phyloP scores from a whole-genome alignment of 2,888 invertebrate species.

The Caenorhabditis auriculariae region DNA sequence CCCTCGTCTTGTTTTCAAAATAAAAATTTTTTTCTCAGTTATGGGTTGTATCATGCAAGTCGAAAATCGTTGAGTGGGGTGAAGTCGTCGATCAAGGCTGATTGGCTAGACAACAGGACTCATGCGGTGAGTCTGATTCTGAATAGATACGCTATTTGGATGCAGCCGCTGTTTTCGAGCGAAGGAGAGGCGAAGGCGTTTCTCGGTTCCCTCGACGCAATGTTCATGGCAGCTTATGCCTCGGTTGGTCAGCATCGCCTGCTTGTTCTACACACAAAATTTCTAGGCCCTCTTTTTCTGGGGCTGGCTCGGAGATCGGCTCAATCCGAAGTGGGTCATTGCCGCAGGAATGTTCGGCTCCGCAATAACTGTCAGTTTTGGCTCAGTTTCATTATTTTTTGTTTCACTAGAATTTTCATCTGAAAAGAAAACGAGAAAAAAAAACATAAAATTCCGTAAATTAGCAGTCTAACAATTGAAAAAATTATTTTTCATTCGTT shows the following conservation, averaged over 20 bases:
- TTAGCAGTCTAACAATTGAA: too few species aligned
- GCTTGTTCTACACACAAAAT: not conserved
- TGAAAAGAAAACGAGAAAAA: too few species aligned
- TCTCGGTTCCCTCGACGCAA: constrained; percentile 59
- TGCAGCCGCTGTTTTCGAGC: constrained; percentile 46
- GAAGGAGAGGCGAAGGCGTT: constrained; percentile 56
- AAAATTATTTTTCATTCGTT: too few species aligned
- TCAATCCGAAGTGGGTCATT: constrained; percentile 65
- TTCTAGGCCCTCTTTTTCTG: constrained; percentile 66
- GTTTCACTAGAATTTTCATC: too few species aligned
- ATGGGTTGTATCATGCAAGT: constrained; percentile 60
- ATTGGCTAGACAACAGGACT: constrained; percentile 54
- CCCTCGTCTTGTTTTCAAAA: not conserved
- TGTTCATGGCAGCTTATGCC: constrained; percentile 62
- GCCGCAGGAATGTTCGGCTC: constrained; percentile 66
- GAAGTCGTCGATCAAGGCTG: constrained; percentile 55
- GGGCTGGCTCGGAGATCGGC: constrained; percentile 67
- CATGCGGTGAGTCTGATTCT: constrained; percentile 22
- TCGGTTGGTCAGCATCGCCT: constrained; percentile 20
- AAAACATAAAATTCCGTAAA: too few species aligned
- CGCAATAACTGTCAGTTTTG: constrained; percentile 64
- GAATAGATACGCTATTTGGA: not conserved
- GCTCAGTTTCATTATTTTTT: not conserved
- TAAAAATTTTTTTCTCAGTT: constrained; percentile 28
- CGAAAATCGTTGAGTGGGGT: constrained; percentile 60